A percentile compares a stretch with the other conserved stretches of the same genome.
Conservation (phyloP, 2,888 invertebrate species). For the Acanthoscelides obtectus region DNA sequence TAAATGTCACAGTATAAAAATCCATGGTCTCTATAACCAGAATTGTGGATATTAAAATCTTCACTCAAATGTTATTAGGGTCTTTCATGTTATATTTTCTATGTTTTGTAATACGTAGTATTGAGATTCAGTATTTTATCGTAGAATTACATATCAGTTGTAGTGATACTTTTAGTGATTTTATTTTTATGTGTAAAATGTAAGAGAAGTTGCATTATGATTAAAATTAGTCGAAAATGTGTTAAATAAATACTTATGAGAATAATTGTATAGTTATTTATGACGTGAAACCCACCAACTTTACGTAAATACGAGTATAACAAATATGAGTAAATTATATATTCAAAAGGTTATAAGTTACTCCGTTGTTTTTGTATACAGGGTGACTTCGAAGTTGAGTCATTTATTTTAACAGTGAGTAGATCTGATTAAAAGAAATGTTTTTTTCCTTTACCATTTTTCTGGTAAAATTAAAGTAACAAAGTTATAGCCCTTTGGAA, state of each 20-base stretch:
- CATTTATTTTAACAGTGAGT: too few relatives aligned
- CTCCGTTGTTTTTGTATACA: too few relatives aligned
- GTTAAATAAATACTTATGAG: not conserved
- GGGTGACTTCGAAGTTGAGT: too few relatives aligned
- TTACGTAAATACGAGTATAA: too few relatives aligned
- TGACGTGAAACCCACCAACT: not conserved
- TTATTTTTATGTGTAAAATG: not conserved
- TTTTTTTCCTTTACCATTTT: too few relatives aligned
- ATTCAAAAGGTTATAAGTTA: not conserved
- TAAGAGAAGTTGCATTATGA: not conserved
- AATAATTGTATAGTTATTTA: not conserved
- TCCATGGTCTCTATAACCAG: too few relatives aligned
- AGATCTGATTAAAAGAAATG: too few relatives aligned
- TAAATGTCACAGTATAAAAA: too few relatives aligned
- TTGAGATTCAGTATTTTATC: not conserved
- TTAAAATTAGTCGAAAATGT: not conserved
- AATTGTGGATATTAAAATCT: too few relatives aligned
- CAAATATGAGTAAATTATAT: not conserved
- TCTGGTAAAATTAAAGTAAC: too few relatives aligned
- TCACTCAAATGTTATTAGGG: too few relatives aligned
- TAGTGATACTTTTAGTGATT: not conserved
- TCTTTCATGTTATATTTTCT: not conserved
- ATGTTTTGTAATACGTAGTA: not conserved
- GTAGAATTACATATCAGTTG: not conserved
- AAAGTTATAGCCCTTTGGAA: too few relatives aligned